These are phyloP conservation scores for Cebuella pygmaea DNA, from an alignment of 2,797 vertebrate species.

Conservation along the genomic window DNA sequence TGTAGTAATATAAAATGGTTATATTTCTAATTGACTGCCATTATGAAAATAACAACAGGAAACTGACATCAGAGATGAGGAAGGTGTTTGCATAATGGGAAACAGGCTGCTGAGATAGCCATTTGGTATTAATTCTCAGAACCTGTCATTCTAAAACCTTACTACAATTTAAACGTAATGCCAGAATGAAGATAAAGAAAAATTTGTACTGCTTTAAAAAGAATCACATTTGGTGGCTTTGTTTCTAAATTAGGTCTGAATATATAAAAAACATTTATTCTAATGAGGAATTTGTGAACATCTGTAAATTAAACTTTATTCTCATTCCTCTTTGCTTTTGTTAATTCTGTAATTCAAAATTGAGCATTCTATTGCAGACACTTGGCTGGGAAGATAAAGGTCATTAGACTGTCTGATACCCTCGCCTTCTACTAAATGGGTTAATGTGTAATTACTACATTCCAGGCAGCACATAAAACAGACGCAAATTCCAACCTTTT, in stretches of 20 bases:
- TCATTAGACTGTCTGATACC: background rate
- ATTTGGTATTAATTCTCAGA: background rate
- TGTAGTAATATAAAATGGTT: background rate
- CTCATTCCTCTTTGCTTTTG: background rate
- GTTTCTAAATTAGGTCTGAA: conserved; percentile 18
- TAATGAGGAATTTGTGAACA: background rate
- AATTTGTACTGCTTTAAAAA: background rate
- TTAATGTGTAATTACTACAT: background rate
- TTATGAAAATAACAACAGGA: background rate
- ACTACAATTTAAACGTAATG: background rate
- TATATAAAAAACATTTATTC: background rate
- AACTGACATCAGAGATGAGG: background rate
- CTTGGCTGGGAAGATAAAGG: background rate
- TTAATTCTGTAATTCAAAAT: background rate
- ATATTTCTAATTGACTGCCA: background rate
- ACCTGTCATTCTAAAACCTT: background rate
- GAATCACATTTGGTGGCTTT: background rate
- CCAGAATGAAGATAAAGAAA: background rate
- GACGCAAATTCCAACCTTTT: background rate
- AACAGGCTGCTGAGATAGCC: background rate
- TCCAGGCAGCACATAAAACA: background rate
- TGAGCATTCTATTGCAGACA: background rate
- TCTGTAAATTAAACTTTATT: background rate
- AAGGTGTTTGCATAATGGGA: background rate
- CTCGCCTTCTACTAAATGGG: background rate